Percentiles rank a stretch among this genome's conserved stretches.
Evolutionary conservation across 2,888 invertebrate species (phyloP).

Genomic region (Scaptomyza cyrtandrae): DNA sequence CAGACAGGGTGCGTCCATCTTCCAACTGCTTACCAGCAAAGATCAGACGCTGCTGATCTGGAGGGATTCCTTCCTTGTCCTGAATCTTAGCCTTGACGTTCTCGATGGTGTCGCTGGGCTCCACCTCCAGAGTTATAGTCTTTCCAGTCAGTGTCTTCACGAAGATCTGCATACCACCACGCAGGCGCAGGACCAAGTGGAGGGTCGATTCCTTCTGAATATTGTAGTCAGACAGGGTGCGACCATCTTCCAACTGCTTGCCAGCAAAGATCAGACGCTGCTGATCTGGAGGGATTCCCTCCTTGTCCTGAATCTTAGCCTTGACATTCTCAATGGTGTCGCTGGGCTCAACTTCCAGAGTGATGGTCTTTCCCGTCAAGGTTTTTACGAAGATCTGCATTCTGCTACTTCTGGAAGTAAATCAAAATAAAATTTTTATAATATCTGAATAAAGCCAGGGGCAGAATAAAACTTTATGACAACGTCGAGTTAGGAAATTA

Average conservation of each 20-base stretch:
- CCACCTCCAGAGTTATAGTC: conserved; percentile 48
- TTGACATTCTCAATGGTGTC: too few relatives aligned
- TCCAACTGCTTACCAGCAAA: too few relatives aligned
- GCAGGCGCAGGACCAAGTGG: conserved; percentile 43
- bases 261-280: too few relatives aligned
- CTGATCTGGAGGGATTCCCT: too few relatives aligned
- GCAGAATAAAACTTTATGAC: not conserved
- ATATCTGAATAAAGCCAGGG: conserved; percentile 1
- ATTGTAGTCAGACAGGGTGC: not conserved
- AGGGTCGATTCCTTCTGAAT: conserved; percentile 50
- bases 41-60: too few relatives aligned
- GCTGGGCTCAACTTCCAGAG: conserved; percentile 54
- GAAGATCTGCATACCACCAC: conserved; percentile 53
- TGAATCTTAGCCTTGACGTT: conserved; percentile 41
- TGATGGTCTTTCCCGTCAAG: conserved; percentile 70
- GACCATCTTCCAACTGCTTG: too few relatives aligned
- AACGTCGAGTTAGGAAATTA: not conserved
- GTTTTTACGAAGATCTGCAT: conserved; percentile 81
- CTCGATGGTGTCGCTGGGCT: conserved; percentile 51
- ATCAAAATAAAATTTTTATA: conserved; percentile 3
- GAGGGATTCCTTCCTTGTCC: too few relatives aligned
- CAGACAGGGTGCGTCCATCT: conserved; percentile 49
- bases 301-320: too few relatives aligned
- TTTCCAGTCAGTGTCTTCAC: conserved; percentile 53
- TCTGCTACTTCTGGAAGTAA: conserved; percentile 57